Base-by-base conservation (phyloP, 2,797 vertebrate species). In the Linurgus olivaceus region DNA sequence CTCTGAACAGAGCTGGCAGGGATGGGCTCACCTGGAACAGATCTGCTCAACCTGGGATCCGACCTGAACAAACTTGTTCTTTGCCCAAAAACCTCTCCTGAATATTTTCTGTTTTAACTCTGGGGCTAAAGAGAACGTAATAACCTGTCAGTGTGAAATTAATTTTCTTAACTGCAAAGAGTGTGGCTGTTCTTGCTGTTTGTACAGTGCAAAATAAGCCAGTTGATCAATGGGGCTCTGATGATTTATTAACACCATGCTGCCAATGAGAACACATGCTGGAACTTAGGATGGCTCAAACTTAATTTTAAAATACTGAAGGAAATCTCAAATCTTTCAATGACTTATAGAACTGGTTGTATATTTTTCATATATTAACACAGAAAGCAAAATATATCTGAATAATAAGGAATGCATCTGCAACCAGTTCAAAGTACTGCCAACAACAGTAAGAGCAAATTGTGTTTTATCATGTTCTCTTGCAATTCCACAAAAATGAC, bases 231-330 rank as follows among this genome's bases (percentile, higher is more conserved):
- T 91, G 86, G 47, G 50, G 37, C 72, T 96, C 72, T 92, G 81
- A 90, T 94, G 81, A 94, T 92, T 97, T 94, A 88, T 91, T 96
- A 93, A 95, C 24, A 5, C 52, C 59, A 9, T 26, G 18, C 47
- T 86, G 81, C 81, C 86, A 91, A 86, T 58, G 40, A 92, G 86
- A 88, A 77, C 63, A 73, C 48, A 50, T 21, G n/a, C 65, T 83
- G 78, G 83, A 96, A 77, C 37, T 86, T 77, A 83, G 61, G 68
- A 77, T 75, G 42, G 57, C 66, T 91, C 65, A 76, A 79, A 76
- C 11, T 80, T 84, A 67, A 80, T 87, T 92, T 85, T 68, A 67
- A 89, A 92, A 76, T 54, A 85, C 31, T 63, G 51, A 89, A 62
- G 17, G 44, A 52, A 86, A 75, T 66, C 29, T 55, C 18, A 24